Percentiles rank a stretch among this genome's conserved stretches.
phyloP scores from a whole-genome alignment of 2,888 invertebrate genomes.

The Xanthorhoe designata region DNA sequence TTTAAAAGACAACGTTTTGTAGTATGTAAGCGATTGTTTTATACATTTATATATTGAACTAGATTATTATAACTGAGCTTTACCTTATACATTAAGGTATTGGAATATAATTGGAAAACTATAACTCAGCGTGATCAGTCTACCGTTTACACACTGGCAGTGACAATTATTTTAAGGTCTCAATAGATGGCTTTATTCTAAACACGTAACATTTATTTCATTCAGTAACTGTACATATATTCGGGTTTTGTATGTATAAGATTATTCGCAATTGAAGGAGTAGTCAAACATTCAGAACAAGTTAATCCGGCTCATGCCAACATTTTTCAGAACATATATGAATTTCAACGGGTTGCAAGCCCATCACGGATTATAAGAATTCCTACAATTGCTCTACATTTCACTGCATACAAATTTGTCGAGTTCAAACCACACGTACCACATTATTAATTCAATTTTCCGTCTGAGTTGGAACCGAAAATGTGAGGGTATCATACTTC shows the following conservation, averaged over 20 bases:
- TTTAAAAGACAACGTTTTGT: background rate
- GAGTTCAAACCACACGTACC: slow-evolving; percentile 11
- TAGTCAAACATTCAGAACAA: too few relatives aligned
- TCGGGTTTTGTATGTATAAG: too few relatives aligned
- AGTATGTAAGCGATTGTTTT: background rate
- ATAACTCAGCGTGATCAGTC: slow-evolving; percentile 10
- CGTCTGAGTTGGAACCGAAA: slow-evolving; percentile 24
- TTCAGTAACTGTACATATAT: too few relatives aligned
- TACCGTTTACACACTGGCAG: slow-evolving; percentile 14
- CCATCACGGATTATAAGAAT: background rate
- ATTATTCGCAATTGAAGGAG: too few relatives aligned
- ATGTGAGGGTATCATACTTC: slow-evolving; percentile 33
- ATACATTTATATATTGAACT: background rate
- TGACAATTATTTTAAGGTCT: slow-evolving; percentile 1
- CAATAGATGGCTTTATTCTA: background rate
- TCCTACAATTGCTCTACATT: background rate
- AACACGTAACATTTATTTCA: background rate
- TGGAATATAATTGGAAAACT: slow-evolving; percentile 2
- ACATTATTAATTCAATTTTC: slow-evolving; percentile 27
- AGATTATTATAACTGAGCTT: slow-evolving; percentile 1
- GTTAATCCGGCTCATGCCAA: too few relatives aligned
- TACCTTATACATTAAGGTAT: background rate
- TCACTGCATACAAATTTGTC: slow-evolving; percentile 1
- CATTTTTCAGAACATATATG: too few relatives aligned
- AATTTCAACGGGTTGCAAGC: background rate